These are phyloP conservation scores for Drosophila obscura DNA, from an alignment of 1,140 invertebrate species.

Conservation along the genomic window DNA sequence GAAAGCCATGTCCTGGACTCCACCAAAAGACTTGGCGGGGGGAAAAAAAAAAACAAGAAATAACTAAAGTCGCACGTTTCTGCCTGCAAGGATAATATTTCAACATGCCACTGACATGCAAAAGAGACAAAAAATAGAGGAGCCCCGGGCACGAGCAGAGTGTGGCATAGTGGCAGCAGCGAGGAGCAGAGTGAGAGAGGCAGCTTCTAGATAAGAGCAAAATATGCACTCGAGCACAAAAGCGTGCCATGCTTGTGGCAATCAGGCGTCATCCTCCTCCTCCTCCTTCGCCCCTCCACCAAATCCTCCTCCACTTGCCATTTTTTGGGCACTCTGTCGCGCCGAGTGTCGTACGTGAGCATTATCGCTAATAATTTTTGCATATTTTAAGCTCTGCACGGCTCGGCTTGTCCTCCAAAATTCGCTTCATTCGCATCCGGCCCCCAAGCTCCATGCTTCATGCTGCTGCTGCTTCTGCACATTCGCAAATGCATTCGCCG, in stretches of 20 bases:
- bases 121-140: slow-evolving; percentile 53
- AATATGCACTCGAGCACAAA: slow-evolving; percentile 83
- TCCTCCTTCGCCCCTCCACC: background rate
- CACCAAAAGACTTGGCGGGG: slow-evolving; percentile 37
- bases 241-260: slow-evolving; percentile 70
- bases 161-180: background rate
- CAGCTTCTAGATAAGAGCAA: slow-evolving; percentile 74
- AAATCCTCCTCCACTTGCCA: slow-evolving; percentile 2
- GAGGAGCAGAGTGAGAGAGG: slow-evolving; percentile 3
- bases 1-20: slow-evolving; percentile 52
- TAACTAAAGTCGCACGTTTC: slow-evolving; percentile 79
- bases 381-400: slow-evolving; percentile 57
- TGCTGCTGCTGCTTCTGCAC: slow-evolving; percentile 10
- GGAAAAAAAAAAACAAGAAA: slow-evolving; percentile 26
- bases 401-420: slow-evolving; percentile 1
- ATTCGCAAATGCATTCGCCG: slow-evolving; percentile 63
- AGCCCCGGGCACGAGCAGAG: slow-evolving; percentile 8
- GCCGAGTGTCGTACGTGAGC: slow-evolving; percentile 78
- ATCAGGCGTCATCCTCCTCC: slow-evolving; percentile 26
- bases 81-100: slow-evolving; percentile 83
- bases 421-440: slow-evolving; percentile 10
- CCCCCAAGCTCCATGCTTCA: background rate
- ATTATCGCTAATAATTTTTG: slow-evolving; percentile 83
- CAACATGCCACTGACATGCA: slow-evolving; percentile 76
- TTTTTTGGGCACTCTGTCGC: slow-evolving; percentile 58